Conservation (phyloP, 2,113 vertebrate species). For the Malaclemys terrapin region DNA sequence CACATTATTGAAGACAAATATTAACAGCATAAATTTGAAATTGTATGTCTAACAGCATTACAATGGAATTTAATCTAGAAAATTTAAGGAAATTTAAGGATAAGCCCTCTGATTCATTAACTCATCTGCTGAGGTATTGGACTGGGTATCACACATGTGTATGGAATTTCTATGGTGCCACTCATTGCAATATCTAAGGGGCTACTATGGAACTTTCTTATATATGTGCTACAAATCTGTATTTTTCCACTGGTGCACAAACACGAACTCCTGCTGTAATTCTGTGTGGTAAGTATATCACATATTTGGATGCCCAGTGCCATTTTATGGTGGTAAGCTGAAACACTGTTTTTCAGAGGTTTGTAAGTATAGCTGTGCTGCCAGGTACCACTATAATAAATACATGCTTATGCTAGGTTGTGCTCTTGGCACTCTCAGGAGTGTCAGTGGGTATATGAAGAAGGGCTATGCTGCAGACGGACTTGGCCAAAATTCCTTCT, state of each 20-base stretch:
- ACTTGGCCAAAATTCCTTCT: background rate
- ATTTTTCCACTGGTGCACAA: background rate
- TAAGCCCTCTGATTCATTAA: background rate
- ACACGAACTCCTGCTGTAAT: background rate
- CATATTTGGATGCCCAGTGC: background rate
- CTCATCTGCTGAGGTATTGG: background rate
- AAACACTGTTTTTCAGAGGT: background rate
- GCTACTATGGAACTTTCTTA: background rate
- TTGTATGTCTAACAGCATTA: background rate
- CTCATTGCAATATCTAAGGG: background rate
- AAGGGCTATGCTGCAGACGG: background rate
- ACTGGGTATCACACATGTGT: background rate
- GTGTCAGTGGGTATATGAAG: background rate
- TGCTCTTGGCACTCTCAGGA: rapidly evolving
- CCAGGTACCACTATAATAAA: background rate
- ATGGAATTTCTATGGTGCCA: background rate
- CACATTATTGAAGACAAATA: background rate
- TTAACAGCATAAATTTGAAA: background rate
- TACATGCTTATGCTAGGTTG: background rate
- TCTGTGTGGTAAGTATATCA: background rate
- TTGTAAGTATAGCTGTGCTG: rapidly evolving
- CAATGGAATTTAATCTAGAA: background rate
- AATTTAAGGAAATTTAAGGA: background rate
- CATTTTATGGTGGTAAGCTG: background rate
- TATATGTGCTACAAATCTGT: background rate